Base-by-base conservation (phyloP, 2,113 vertebrate species). In the Silurus meridionalis region DNA sequence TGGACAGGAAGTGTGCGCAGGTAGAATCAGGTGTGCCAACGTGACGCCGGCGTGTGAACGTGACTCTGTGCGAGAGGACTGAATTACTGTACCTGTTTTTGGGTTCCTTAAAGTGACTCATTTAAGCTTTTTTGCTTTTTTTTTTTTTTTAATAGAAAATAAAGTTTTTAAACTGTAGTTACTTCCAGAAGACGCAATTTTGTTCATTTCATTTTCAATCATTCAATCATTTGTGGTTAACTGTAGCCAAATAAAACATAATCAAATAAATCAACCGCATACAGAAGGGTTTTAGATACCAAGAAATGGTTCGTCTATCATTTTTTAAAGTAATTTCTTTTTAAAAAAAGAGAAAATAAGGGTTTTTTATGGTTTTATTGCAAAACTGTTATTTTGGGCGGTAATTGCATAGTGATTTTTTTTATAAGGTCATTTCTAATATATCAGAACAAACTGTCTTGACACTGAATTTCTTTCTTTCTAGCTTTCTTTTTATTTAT, bases 1-100 rank as follows among this genome's bases (percentile, higher is more conserved):
- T 19, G 37, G 67, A 78, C 92, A 91, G 93, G 92, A 93, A 88
- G 91, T 88, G 63, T 50, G 53, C 5, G 86, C 94, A 95, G 92
- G 93, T 95, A 90, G 79, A 82, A 58, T 64, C 7, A 69, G 78
- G 78, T 80, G 78, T 60, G 78, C 14, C 37, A 37, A 37, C 25
- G 25, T 77, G 57, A 85, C 80, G 23, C 77, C 25, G 19, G 80
- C 23, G 57, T 61, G 75, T 8, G 57, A 83, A 15, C 9, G 25
- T 72, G 37, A 10, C 25, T 2, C 1, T 2, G 66, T 64, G 46
- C 37, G 2, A 13, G 69, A 72, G 69, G 15, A 72, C 17, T 10
- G 8, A 74, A 74, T 21, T 21, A 21, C n/a, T n/a, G n/a, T n/a
- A n/a, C 19, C 8, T 46, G 11, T 50, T 50, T 57, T 53, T 13